Evolutionary conservation across 2,888 invertebrate species (phyloP).

Genomic region (Lycophotia porphyrea): DNA sequence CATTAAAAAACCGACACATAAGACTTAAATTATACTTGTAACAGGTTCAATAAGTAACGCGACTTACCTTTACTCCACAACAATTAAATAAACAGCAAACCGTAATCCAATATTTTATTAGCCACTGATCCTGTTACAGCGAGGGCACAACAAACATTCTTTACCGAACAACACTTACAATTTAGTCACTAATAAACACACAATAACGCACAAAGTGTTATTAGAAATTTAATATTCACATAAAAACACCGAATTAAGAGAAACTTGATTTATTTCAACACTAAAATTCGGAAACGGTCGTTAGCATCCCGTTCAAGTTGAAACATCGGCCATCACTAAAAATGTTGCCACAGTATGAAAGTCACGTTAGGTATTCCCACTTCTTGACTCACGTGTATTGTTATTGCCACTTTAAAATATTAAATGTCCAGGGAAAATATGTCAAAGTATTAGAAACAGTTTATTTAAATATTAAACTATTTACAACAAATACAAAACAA

Average conservation of each 20-base stretch:
- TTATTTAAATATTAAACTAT: background rate
- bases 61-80: conserved; percentile 84
- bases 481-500: background rate
- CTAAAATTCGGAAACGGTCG: conserved; percentile 83
- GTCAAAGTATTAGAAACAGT: background rate
- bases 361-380: conserved; percentile 84
- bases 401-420: conserved; percentile 68
- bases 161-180: conserved; percentile 79
- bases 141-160: conserved; percentile 88
- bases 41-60: conserved; percentile 46
- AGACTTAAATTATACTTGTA: conserved; percentile 41
- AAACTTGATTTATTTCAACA: conserved; percentile 84
- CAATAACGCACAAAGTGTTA: conserved; percentile 79
- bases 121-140: conserved; percentile 88
- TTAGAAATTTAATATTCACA: conserved; percentile 76
- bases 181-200: conserved; percentile 81
- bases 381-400: conserved; percentile 77
- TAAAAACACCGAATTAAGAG: conserved; percentile 80
- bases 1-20: conserved; percentile 71
- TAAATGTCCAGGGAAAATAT: conserved; percentile 34
- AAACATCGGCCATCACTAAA: conserved; percentile 89
- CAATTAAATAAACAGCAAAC: conserved; percentile 84
- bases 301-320: conserved; percentile 80
- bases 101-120: conserved; percentile 88
- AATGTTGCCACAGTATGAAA: conserved; percentile 80